Conservation (phyloP, 2,797 vertebrate genomes). For the Phaenicophaeus curvirostris region DNA sequence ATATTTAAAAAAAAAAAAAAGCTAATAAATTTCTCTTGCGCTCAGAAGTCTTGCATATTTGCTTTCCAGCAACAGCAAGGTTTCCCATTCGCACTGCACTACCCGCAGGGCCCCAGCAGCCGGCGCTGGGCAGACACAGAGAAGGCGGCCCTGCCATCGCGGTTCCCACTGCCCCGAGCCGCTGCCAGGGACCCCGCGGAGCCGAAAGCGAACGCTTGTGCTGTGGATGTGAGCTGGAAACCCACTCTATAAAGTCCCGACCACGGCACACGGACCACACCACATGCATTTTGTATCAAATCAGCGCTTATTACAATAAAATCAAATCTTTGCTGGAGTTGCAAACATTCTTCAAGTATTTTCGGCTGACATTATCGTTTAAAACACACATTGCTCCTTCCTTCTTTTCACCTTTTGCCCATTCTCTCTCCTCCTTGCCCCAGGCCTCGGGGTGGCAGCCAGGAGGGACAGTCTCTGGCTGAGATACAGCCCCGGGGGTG, state of each 20-base stretch:
- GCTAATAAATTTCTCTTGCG: fast-evolving
- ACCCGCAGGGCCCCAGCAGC: background rate
- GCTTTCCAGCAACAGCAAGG: background rate
- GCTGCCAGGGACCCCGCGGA: too few relatives aligned
- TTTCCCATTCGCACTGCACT: fast-evolving
- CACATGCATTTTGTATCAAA: fast-evolving
- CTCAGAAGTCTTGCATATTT: fast-evolving
- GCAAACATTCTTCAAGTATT: background rate
- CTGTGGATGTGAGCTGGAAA: fast-evolving
- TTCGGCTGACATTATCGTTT: background rate
- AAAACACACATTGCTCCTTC: background rate
- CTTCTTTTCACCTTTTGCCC: background rate
- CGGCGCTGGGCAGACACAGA: background rate
- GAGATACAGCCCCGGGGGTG: background rate
- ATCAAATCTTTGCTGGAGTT: background rate
- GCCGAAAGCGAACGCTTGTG: fast-evolving
- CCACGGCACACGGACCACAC: background rate
- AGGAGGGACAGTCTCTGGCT: background rate
- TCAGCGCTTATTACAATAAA: fast-evolving
- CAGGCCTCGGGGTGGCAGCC: fast-evolving
- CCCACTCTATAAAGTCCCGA: fast-evolving
- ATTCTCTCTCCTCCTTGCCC: background rate
- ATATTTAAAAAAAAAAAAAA: too few relatives aligned
- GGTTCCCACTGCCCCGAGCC: too few relatives aligned
- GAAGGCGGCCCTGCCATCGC: background rate